Conservation (phyloP, 2,797 vertebrate species). For the Xiphorhynchus erythropygius region DNA sequence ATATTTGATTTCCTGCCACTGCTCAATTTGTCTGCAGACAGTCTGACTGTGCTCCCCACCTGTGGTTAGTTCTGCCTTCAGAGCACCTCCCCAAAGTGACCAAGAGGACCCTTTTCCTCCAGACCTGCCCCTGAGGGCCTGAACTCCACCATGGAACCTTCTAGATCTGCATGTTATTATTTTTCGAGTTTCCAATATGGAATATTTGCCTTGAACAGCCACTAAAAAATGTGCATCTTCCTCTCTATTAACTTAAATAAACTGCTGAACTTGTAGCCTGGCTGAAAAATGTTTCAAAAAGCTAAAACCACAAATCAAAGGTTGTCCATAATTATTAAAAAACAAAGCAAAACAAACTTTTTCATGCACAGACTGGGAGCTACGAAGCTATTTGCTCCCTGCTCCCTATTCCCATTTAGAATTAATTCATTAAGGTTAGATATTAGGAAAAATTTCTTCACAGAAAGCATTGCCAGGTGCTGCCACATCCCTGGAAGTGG, state of each 20-base stretch:
- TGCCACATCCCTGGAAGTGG: neutral
- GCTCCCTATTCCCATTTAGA: neutral
- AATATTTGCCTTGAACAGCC: neutral
- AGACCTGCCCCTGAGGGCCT: neutral
- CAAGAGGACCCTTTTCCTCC: neutral
- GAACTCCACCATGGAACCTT: neutral
- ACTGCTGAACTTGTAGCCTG: neutral
- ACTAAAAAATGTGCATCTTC: neutral
- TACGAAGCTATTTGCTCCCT: accelerated
- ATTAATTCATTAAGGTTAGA: neutral
- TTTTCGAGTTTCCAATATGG: neutral
- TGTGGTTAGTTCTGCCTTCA: neutral
- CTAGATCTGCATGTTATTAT: neutral
- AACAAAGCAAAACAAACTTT: too few relatives aligned
- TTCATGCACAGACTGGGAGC: neutral
- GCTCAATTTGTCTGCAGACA: neutral
- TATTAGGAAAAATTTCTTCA: too few relatives aligned
- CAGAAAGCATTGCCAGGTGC: neutral
- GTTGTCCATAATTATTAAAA: neutral
- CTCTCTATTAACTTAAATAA: neutral
- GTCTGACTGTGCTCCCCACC: neutral
- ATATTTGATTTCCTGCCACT: neutral
- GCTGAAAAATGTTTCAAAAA: neutral
- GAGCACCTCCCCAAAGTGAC: neutral
- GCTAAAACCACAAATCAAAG: neutral